A percentile compares a stretch with the other conserved stretches of the same genome.
Evolutionary conservation across 2,888 invertebrate species (phyloP).

Genomic region (Cataglyphis cursor): DNA sequence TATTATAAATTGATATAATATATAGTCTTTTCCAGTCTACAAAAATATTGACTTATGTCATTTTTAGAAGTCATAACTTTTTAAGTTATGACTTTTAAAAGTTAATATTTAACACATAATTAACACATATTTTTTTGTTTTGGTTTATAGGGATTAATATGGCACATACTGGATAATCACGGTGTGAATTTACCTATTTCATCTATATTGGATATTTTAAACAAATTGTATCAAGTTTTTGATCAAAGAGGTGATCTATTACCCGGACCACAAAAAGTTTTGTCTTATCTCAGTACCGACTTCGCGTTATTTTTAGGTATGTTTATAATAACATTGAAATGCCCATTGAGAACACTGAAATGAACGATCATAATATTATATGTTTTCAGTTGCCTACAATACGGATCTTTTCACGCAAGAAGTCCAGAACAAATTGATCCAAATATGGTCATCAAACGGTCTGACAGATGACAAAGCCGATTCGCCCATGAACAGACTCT

Average conservation of each 20-base stretch:
- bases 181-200: constrained; percentile 73
- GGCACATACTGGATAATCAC: constrained; percentile 80
- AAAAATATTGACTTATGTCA: neutral
- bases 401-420: constrained; percentile 76
- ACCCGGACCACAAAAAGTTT: constrained; percentile 73
- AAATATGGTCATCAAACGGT: constrained; percentile 79
- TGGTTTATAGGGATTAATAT: constrained; percentile 77
- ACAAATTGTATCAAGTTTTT: constrained; percentile 76
- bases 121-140: neutral
- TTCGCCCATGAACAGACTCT: constrained; percentile 78
- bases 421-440: constrained; percentile 79
- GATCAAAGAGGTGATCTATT: constrained; percentile 79
- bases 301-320: constrained; percentile 83
- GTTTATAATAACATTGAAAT: constrained; percentile 40
- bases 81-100: neutral
- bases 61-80: neutral
- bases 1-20: neutral
- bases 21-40: neutral
- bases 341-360: neutral
- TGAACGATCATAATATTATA: constrained; percentile 16
- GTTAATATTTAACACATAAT: constrained; percentile 27
- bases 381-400: constrained; percentile 79
- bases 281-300: constrained; percentile 81
- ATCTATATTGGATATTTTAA: constrained; percentile 71
- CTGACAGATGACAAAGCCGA: constrained; percentile 73